Conservation (phyloP, 1,140 invertebrate species). For the Kradibia gibbosae region DNA sequence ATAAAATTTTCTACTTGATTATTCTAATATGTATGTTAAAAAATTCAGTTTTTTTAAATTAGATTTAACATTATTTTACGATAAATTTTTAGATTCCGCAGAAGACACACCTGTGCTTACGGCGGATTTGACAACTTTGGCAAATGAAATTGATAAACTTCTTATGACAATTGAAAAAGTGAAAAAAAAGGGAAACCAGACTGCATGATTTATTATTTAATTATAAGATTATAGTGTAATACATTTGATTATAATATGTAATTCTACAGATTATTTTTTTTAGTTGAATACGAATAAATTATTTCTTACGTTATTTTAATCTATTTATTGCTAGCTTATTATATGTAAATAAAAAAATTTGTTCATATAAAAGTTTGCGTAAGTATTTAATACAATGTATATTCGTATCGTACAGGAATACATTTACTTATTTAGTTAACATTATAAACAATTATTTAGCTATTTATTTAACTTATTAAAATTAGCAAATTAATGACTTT, state of each 20-base stretch:
- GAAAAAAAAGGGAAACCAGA: not conserved
- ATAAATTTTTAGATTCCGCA: not conserved
- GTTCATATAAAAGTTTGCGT: not conserved
- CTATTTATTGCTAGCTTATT: not conserved
- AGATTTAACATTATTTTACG: not conserved
- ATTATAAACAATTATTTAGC: too few species aligned
- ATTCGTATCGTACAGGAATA: too few species aligned
- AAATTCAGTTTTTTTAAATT: too few species aligned
- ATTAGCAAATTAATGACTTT: too few species aligned
- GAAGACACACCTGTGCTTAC: not conserved
- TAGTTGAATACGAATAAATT: not conserved
- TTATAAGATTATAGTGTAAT: not conserved
- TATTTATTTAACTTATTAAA: too few species aligned
- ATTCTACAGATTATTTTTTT: conserved; percentile 8
- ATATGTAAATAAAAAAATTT: not conserved
- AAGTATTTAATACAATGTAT: not conserved
- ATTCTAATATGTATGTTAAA: too few species aligned
- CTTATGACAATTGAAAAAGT: not conserved
- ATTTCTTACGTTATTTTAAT: not conserved
- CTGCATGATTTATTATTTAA: not conserved
- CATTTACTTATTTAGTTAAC: too few species aligned
- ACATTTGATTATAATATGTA: not conserved
- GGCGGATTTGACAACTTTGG: not conserved
- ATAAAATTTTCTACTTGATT: too few species aligned
- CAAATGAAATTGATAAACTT: conserved; percentile 2